A percentile compares a stretch with the other conserved stretches of the same genome.
Conservation (phyloP, 2,888 invertebrate species). For the Catocala sponsa region DNA sequence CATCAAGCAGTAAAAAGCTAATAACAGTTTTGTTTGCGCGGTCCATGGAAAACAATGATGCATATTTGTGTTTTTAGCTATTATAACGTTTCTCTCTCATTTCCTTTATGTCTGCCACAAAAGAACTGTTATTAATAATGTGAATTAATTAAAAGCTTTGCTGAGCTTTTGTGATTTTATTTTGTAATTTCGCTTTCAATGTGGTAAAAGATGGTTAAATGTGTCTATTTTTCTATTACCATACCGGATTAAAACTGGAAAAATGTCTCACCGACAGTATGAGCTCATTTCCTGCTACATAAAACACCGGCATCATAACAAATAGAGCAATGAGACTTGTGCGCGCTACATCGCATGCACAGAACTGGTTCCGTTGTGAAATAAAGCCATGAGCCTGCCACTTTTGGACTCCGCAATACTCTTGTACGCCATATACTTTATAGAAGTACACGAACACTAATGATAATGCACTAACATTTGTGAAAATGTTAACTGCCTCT, state of each 20-base stretch:
- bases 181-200: slow-evolving; percentile 45
- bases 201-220: slow-evolving; percentile 44
- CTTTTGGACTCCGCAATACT: slow-evolving; percentile 49
- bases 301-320: slow-evolving; percentile 71
- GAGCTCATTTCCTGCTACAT: slow-evolving; percentile 73
- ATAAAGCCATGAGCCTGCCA: slow-evolving; percentile 65
- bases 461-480: slow-evolving; percentile 38
- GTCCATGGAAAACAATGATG: slow-evolving; percentile 36
- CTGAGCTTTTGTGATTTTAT: slow-evolving; percentile 30
- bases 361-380: slow-evolving; percentile 72
- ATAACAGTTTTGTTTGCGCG: slow-evolving; percentile 29
- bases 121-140: slow-evolving; percentile 46
- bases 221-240: slow-evolving; percentile 57
- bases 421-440: slow-evolving; percentile 12
- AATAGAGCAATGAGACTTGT: slow-evolving; percentile 73
- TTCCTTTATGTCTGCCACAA: slow-evolving; percentile 39
- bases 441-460: slow-evolving; percentile 22
- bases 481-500: slow-evolving; percentile 36
- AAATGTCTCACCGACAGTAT: slow-evolving; percentile 63
- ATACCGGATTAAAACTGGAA: slow-evolving; percentile 63
- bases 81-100: slow-evolving; percentile 39
- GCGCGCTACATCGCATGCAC: slow-evolving; percentile 68
- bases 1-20: slow-evolving; percentile 24
- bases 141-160: slow-evolving; percentile 50
- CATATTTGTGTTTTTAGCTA: slow-evolving; percentile 40